These are phyloP conservation scores for Aplodontia rufa DNA, from an alignment of 2,113 vertebrate genomes.

Conservation along the genomic window DNA sequence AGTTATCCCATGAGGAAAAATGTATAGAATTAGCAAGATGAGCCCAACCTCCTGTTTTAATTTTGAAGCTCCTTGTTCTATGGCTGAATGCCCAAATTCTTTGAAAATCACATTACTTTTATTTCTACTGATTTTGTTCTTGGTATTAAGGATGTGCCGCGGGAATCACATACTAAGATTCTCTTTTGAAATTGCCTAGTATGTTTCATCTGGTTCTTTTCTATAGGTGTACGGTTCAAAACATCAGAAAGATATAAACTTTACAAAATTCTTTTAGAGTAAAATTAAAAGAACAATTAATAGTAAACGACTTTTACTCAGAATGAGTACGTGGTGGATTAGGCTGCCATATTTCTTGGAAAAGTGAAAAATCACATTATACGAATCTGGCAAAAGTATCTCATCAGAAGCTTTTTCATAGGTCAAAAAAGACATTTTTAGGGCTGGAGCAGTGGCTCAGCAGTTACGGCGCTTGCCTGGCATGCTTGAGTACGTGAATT, in stretches of 20 bases:
- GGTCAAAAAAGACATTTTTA: neutral
- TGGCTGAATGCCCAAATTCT: neutral
- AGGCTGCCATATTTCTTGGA: neutral
- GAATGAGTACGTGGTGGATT: neutral
- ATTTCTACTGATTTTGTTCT: constrained; percentile 2
- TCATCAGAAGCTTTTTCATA: neutral
- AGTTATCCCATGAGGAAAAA: constrained; percentile 42
- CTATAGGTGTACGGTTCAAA: neutral
- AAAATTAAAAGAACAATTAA: constrained; percentile 12
- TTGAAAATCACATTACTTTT: constrained; percentile 1
- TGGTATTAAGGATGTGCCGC: neutral
- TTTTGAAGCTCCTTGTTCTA: neutral
- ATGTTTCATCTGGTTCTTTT: neutral
- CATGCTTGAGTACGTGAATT: no score
- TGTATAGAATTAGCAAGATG: neutral
- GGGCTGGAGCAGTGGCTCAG: no score
- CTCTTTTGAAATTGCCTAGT: neutral
- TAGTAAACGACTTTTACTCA: constrained; percentile 5
- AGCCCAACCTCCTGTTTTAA: neutral
- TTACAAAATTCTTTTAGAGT: neutral
- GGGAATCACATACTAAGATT: neutral
- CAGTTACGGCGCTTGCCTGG: no score
- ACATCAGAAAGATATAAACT: neutral
- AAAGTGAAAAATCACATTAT: neutral
- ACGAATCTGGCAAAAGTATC: neutral